These are phyloP conservation scores for Pelosia muscerda DNA, from an alignment of 2,888 invertebrate species.

Conservation along the genomic window DNA sequence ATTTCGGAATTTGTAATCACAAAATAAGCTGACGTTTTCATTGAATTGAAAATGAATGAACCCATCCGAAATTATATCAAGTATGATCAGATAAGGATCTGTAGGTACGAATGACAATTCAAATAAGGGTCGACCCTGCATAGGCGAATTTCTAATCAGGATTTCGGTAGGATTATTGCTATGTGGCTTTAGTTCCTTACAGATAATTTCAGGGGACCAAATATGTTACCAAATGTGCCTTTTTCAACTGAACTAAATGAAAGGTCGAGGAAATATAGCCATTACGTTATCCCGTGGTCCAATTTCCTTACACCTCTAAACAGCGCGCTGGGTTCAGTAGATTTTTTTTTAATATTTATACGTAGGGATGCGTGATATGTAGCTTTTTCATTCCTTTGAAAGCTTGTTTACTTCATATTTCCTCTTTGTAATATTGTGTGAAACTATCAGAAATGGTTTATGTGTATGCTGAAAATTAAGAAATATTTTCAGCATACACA, in stretches of 20 bases:
- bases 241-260: constrained; percentile 57
- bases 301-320: constrained; percentile 54
- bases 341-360: constrained; percentile 59
- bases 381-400: constrained; percentile 50
- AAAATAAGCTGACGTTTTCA: constrained; percentile 51
- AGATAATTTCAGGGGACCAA: constrained; percentile 49
- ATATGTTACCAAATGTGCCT: constrained; percentile 50
- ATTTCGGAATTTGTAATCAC: constrained; percentile 42
- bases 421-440: constrained; percentile 38
- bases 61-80: constrained; percentile 54
- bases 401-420: constrained; percentile 52
- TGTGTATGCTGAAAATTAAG: constrained; percentile 27
- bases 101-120: constrained; percentile 53
- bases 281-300: constrained; percentile 47
- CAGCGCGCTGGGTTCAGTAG: constrained; percentile 45
- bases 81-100: constrained; percentile 57
- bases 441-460: constrained; percentile 44
- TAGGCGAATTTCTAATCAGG: constrained; percentile 59
- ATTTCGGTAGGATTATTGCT: constrained; percentile 52
- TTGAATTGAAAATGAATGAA: constrained; percentile 57
- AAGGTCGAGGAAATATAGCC: constrained; percentile 55
- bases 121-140: constrained; percentile 48
- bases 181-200: constrained; percentile 54
- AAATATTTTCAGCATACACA: no score
- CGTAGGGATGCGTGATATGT: constrained; percentile 34